A percentile compares a stretch with the other conserved stretches of the same genome.
Conservation (phyloP, 2,888 invertebrate genomes). For the Arge pagana region DNA sequence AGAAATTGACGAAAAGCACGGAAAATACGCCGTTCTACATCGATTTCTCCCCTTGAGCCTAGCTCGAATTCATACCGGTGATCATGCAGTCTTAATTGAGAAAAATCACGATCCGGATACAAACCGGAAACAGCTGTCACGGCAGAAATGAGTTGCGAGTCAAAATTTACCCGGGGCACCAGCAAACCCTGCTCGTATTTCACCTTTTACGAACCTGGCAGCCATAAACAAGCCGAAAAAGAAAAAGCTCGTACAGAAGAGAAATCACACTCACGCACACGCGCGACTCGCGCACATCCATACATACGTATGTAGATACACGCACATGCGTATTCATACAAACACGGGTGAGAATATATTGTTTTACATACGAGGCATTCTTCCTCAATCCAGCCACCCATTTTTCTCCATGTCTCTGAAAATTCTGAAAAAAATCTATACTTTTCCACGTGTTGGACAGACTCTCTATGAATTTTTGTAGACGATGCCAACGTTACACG, state of each 20-base stretch:
- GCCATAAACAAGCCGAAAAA: slow-evolving; percentile 54
- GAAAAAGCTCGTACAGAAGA: slow-evolving; percentile 32
- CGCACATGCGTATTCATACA: not conserved
- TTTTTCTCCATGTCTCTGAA: too few species aligned
- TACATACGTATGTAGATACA: not conserved
- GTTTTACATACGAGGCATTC: too few species aligned
- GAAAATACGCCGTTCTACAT: too few species aligned
- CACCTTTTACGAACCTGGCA: slow-evolving; percentile 56
- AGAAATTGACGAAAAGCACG: too few species aligned
- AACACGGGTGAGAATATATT: too few species aligned
- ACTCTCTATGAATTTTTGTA: too few species aligned
- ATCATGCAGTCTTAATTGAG: not conserved
- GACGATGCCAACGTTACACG: too few species aligned
- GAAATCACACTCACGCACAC: slow-evolving; percentile 24
- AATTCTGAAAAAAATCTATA: too few species aligned
- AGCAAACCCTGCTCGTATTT: slow-evolving; percentile 49
- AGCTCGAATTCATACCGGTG: too few species aligned
- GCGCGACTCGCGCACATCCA: slow-evolving; percentile 51
- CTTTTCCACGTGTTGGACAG: too few species aligned
- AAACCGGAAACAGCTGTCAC: slow-evolving; percentile 3
- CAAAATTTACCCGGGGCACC: not conserved
- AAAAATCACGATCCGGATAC: not conserved
- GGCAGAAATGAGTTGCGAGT: not conserved
- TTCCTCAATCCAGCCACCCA: too few species aligned
- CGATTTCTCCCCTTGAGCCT: too few species aligned